Evolutionary conservation across 1,140 invertebrate species (phyloP).

Genomic region (Ceratosolen fusciceps): DNA sequence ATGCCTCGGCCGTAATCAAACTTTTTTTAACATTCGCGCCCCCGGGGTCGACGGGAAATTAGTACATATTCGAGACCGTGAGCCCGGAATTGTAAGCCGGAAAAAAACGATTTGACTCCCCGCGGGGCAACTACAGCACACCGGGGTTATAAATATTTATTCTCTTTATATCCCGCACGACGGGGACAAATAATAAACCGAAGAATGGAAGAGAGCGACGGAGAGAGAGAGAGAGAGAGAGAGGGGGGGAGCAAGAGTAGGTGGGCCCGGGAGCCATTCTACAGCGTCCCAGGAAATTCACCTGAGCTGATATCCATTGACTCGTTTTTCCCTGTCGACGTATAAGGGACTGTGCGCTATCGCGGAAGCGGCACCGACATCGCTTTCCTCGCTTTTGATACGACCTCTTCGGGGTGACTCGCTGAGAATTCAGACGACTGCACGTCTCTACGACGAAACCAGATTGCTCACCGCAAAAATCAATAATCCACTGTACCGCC

Average conservation of each 20-base stretch:
- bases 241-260: background rate
- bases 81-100: background rate
- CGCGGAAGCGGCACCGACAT: background rate
- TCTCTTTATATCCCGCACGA: background rate
- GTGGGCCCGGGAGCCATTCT: background rate
- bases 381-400: slow-evolving; percentile 25
- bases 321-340: background rate
- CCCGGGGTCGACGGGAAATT: too few relatives aligned
- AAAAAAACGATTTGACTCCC: background rate
- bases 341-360: slow-evolving; percentile 4
- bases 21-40: too few relatives aligned
- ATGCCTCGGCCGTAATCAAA: too few relatives aligned
- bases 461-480: slow-evolving; percentile 27
- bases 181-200: slow-evolving; percentile 8
- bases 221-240: background rate
- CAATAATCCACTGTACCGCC: slow-evolving; percentile 30
- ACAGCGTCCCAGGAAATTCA: background rate
- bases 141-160: background rate
- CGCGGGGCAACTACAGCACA: background rate
- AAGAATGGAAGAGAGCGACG: background rate
- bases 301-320: background rate
- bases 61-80: too few relatives aligned
- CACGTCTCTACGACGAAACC: background rate
- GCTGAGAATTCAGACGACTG: background rate
- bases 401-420: background rate